These are phyloP conservation scores for Drosophila pandora DNA, from an alignment of 1,140 invertebrate species.

Conservation along the genomic window DNA sequence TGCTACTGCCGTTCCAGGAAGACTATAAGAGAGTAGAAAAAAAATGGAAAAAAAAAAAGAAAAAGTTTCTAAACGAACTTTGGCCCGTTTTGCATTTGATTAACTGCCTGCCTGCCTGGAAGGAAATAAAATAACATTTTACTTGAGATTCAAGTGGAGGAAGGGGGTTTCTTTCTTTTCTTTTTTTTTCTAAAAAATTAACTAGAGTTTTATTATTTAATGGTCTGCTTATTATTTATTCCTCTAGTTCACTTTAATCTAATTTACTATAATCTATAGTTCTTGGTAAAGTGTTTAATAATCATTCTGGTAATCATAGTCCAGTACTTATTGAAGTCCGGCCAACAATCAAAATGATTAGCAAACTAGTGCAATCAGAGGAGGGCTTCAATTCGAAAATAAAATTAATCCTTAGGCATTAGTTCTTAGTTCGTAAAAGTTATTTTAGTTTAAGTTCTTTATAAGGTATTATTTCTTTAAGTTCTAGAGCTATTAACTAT, in stretches of 20 bases:
- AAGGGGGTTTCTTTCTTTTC: no score
- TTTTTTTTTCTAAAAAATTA: no score
- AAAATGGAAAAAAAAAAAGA: neutral
- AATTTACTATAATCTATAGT: no score
- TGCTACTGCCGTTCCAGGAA: neutral
- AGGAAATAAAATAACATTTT: neutral
- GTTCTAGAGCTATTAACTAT: no score
- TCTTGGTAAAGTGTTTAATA: no score
- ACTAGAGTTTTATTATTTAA: no score
- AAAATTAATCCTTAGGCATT: neutral
- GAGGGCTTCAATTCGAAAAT: neutral
- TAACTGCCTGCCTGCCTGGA: conserved; percentile 12
- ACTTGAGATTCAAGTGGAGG: conserved; percentile 4
- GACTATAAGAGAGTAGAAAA: neutral
- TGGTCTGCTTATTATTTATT: no score
- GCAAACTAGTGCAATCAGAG: conserved; percentile 3
- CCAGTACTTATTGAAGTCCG: neutral
- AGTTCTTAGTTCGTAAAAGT: no score
- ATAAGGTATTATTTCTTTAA: no score
- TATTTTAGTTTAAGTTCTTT: no score
- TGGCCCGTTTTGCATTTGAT: conserved; percentile 32
- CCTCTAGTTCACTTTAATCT: no score
- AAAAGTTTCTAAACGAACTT: conserved; percentile 28
- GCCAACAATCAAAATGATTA: neutral
- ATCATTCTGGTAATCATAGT: no score